A percentile compares a stretch with the other conserved stretches of the same genome.
phyloP scores from a whole-genome alignment of 2,113 vertebrate species.

The Merops nubicus region DNA sequence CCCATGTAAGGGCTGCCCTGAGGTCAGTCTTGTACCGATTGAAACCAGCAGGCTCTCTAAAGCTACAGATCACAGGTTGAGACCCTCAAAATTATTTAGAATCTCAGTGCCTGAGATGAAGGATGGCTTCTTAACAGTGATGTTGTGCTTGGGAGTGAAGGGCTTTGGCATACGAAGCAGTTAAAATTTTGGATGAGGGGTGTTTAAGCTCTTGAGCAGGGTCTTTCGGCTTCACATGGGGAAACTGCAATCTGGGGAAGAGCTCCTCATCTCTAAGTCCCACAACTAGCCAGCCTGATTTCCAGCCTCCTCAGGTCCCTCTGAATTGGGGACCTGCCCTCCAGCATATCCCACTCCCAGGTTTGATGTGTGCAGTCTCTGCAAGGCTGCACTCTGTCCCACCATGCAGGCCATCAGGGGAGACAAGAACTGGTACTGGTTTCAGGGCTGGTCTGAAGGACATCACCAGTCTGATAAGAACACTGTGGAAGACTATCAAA shows the following conservation, averaged over 20 bases:
- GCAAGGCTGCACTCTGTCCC: not conserved
- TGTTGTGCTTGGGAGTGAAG: not conserved
- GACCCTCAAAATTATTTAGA: not conserved
- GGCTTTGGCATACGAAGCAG: not conserved
- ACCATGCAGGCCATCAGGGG: not conserved
- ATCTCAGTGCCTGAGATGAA: not conserved
- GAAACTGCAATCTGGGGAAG: not conserved
- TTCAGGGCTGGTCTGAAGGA: not conserved
- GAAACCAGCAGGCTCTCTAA: not conserved
- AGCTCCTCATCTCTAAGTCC: not conserved
- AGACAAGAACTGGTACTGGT: not conserved
- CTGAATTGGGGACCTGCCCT: not conserved
- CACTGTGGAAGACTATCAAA: not conserved
- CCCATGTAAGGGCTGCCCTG: not conserved
- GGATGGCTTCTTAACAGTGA: not conserved
- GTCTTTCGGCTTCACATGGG: not conserved
- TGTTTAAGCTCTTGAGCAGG: not conserved
- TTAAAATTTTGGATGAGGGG: not conserved
- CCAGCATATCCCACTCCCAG: accelerated
- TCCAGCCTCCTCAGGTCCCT: not conserved
- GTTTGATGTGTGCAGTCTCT: not conserved
- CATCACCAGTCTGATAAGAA: not conserved
- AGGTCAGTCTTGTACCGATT: not conserved
- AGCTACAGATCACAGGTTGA: not conserved
- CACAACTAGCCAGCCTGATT: not conserved